Evolutionary conservation across 2,888 invertebrate genomes (phyloP), one percentile per base, ranked within the genome.

Genomic region (Protonemura montana): DNA sequence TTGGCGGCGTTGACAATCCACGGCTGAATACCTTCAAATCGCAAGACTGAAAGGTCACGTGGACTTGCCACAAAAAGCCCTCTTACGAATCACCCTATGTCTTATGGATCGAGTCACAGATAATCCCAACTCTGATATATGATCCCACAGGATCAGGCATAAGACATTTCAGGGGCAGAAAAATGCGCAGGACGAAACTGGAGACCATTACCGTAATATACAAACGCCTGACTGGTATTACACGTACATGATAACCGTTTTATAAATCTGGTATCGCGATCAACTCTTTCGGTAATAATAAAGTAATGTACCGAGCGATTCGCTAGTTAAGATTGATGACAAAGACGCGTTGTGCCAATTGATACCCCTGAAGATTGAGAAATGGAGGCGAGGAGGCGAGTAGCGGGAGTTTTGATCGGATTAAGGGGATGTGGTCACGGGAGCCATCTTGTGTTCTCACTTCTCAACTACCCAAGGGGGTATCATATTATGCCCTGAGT

Each of bases 371-470:
- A 2, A 59, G 59, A 2, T 21, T 59, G 59, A 59, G 59, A 59
- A 59, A 59, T 59, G 59, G 59, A 59, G 59, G 7, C 13, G 78
- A 21, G 76, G 27, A 27, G n/a, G n/a, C n/a, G n/a, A n/a, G 78
- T 0, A 78, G 78, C 27, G 28, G 16, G 26, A 41, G 42, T 82
- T 35, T n/a, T 84, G 28, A 84, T 84, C 84, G 84, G 76, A 84
- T 84, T 84, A 84, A n/a, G 16, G 28, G 30, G 81, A 29, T 76
- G 84, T 26, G 76, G 84, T 84, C 76, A 29, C 3, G 13, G 84
- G 16, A 59, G 84, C 84, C 84, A 84, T 84, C 84, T 76, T 84
- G 81, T 21, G 59, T 59, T 59, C 59, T 59, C 59, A 59, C 59
- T 16, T 10, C 3, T 10, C 80, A n/a, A n/a, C 80, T 21, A 59